A percentile compares a stretch with the other conserved stretches of the same genome.
phyloP scores from a whole-genome alignment of 2,113 vertebrate genomes.

The Mormyrus lacerda region DNA sequence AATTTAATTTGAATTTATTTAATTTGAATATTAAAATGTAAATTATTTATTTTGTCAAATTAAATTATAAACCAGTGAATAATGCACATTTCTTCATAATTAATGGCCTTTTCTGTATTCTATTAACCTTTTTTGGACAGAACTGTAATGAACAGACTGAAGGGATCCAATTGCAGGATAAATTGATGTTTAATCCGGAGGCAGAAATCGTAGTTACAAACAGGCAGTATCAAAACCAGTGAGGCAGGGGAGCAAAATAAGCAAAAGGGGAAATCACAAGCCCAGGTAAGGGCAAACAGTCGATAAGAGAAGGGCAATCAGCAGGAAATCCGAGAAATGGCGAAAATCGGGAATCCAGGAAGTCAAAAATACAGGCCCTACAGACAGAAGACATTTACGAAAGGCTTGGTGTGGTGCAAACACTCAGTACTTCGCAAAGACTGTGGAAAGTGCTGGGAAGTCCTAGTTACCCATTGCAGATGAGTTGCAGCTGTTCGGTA shows the following conservation, averaged over 20 bases:
- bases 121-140: neutral
- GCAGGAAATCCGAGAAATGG: neutral
- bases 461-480: neutral
- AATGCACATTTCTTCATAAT: neutral
- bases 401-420: neutral
- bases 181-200: neutral
- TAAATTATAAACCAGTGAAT: neutral
- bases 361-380: neutral
- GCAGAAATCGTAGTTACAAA: neutral
- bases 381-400: neutral
- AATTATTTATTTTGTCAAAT: neutral
- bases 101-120: neutral
- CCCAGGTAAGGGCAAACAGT: neutral
- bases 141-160: neutral
- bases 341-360: neutral
- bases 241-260: neutral
- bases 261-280: neutral
- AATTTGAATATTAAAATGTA: neutral
- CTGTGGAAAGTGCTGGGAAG: neutral
- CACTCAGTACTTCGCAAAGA: neutral
- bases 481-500: neutral
- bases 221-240: neutral
- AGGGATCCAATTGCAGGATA: neutral
- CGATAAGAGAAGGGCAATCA: neutral
- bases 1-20: neutral